A percentile compares a stretch with the other conserved stretches of the same genome.
Conservation (phyloP, 2,888 invertebrate genomes). For the Dascillus cervinus region DNA sequence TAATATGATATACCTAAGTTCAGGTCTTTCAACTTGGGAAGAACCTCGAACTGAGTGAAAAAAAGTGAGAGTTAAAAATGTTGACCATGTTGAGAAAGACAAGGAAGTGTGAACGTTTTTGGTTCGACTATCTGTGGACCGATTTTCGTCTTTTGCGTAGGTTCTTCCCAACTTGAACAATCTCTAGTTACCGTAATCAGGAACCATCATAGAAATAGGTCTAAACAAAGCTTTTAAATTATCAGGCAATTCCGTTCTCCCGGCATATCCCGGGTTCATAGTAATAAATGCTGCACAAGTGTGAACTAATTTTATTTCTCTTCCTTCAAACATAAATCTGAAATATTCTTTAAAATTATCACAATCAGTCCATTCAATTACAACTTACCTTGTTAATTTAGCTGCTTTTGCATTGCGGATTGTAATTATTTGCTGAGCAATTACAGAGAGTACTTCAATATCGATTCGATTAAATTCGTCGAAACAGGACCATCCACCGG, state of each 20-base stretch:
- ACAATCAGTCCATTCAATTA: background rate
- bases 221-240: slow-evolving; percentile 82
- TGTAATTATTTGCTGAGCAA: slow-evolving; percentile 83
- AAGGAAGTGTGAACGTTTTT: no score
- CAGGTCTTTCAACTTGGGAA: no score
- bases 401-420: slow-evolving; percentile 79
- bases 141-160: no score
- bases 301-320: slow-evolving; percentile 73
- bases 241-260: slow-evolving; percentile 81
- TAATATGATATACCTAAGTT: no score
- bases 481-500: slow-evolving; percentile 89
- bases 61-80: no score
- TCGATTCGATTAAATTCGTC: slow-evolving; percentile 89
- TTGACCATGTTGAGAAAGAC: no score
- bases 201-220: slow-evolving; percentile 89
- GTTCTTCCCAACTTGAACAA: no score
- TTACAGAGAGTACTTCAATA: slow-evolving; percentile 83
- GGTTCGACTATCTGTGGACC: no score
- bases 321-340: slow-evolving; percentile 83
- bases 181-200: slow-evolving; percentile 85
- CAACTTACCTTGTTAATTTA: slow-evolving; percentile 45
- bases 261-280: slow-evolving; percentile 90
- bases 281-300: slow-evolving; percentile 83
- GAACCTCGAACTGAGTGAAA: no score
- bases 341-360: slow-evolving; percentile 17